Evolutionary conservation across 2,888 invertebrate species (phyloP), one percentile per base, ranked within the genome.

Genomic region (Exocentrus adspersus): DNA sequence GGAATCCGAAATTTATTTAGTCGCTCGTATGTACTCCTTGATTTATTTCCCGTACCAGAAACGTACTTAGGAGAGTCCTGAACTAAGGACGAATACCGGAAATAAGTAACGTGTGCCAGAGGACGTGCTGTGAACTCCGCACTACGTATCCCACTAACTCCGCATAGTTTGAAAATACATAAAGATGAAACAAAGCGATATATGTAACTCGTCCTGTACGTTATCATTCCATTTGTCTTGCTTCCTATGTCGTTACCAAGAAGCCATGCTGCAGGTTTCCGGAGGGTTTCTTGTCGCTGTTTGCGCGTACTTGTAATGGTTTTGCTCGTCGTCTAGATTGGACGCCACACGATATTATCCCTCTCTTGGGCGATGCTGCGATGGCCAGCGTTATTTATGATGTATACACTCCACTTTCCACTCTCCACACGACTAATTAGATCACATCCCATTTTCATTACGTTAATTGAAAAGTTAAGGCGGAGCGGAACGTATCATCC

Each of bases 151-250:
- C 53, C 65, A 37, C 59, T 54, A 62, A 62, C 64, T 52, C 53
- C 64, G 53, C 46, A 61, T 61, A 67, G 62, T 67, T 69, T 53
- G 67, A 79, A 80, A 80, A 80, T 78, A 78, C 79, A 79, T 80
- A 79, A 79, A 80, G 80, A 81, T 80, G 77, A 79, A 79, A 80
- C 78, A 78, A 77, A 75, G 78, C 78, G 79, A 81, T 80, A 79
- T 77, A 76, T 75, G 75, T 74, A 77, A 75, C 73, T 72, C 72
- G 76, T 72, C 73, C 72, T 69, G 68, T 62, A 74, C 75, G 77
- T 77, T 79, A 78, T 79, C 78, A 74, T 78, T 79, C 75, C 77
- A 78, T 80, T 79, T 77, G 79, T 78, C 76, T 73, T 74, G 73
- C 72, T 78, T 79, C 78, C 79, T 78, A 63, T 59, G 61, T 57